Percentiles rank a stretch among this genome's conserved stretches.
Evolutionary conservation across 2,888 invertebrate genomes (phyloP).

Genomic region (Drosophila siamana): DNA sequence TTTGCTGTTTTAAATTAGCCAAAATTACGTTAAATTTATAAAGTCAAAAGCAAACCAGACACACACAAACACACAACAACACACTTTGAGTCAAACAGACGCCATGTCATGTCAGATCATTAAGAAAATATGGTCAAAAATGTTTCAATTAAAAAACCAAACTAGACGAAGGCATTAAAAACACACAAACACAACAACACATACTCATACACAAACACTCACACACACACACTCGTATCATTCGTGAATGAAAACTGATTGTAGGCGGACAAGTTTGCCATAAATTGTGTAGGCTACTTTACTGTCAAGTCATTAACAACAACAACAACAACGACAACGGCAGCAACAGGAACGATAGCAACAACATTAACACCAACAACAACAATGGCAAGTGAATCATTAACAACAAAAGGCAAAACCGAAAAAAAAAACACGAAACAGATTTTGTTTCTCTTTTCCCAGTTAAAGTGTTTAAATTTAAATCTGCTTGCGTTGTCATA

Average conservation of each 20-base stretch:
- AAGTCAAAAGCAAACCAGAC: constrained; percentile 18
- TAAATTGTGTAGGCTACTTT: constrained; percentile 80
- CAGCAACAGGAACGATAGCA: constrained; percentile 30
- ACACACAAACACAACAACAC: constrained; percentile 14
- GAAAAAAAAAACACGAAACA: constrained; percentile 14
- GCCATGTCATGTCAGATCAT: constrained; percentile 78
- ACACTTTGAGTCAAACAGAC: constrained; percentile 46
- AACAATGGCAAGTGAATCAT: constrained; percentile 72
- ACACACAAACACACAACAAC: constrained; percentile 13
- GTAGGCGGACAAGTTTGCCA: constrained; percentile 79
- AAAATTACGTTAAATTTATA: constrained; percentile 65
- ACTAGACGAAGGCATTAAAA: constrained; percentile 59
- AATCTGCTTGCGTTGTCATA: neutral
- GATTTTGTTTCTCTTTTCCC: constrained; percentile 16
- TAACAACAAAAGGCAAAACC: constrained; percentile 62
- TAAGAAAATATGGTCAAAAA: constrained; percentile 79
- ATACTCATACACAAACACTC: too few species aligned
- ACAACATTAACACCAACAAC: too few species aligned
- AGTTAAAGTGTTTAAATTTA: constrained; percentile 7
- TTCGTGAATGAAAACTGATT: constrained; percentile 69
- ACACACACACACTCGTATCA: constrained; percentile 17
- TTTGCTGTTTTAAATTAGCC: constrained; percentile 71
- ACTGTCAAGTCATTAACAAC: constrained; percentile 76
- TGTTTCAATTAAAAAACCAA: constrained; percentile 76
- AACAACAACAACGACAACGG: constrained; percentile 49